These are phyloP conservation scores for Oryzias woworae DNA, from an alignment of 2,113 vertebrate species.

Conservation along the genomic window DNA sequence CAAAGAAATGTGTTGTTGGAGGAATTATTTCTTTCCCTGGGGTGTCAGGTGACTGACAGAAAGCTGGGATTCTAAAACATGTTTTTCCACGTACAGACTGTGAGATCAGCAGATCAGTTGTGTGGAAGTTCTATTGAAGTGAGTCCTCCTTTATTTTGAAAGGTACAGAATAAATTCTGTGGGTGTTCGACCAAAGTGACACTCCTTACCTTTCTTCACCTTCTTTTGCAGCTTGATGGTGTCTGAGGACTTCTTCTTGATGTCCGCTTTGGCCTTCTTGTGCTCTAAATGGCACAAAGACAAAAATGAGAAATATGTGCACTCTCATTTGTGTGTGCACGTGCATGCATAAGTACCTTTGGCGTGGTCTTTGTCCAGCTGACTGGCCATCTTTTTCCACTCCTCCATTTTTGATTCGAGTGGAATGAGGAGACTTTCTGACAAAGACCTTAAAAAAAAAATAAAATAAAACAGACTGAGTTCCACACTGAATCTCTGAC, in stretches of 20 bases:
- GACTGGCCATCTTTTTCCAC: constrained; percentile 82
- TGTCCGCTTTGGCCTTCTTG: constrained; percentile 82
- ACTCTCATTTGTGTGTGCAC: neutral
- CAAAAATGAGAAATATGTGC: neutral
- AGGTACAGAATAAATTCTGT: neutral
- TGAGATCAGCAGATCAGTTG: no score
- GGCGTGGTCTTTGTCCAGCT: constrained; percentile 84
- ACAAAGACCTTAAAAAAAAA: constrained; percentile 70
- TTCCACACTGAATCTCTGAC: neutral
- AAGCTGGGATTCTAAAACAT: no score
- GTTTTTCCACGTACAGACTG: no score
- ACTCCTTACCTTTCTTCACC: constrained; percentile 82
- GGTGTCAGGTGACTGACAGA: no score
- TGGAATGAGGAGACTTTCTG: constrained; percentile 80
- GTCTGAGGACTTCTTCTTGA: constrained; percentile 86
- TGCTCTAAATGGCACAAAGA: constrained; percentile 66
- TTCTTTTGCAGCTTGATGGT: constrained; percentile 87
- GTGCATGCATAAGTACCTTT: constrained; percentile 72
- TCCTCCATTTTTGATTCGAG: constrained; percentile 83
- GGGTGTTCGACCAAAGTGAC: neutral
- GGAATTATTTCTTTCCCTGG: no score
- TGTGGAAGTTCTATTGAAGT: no score
- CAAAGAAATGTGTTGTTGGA: no score
- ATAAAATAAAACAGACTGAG: neutral
- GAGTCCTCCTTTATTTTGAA: neutral